Evolutionary conservation across 2,113 vertebrate species (phyloP), one percentile per base, ranked within the genome.

Genomic region (Myotis davidii): DNA sequence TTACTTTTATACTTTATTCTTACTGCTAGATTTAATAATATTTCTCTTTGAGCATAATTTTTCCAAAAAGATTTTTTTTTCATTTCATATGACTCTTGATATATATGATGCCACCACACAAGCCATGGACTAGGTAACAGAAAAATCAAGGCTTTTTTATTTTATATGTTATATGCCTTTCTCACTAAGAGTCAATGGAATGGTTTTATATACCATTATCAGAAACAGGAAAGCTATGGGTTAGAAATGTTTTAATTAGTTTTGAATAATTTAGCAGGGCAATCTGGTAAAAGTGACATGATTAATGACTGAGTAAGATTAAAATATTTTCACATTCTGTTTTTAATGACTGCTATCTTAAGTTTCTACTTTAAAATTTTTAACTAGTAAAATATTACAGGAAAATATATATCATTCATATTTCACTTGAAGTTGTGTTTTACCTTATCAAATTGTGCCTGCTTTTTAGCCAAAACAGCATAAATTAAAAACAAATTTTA

Each of bases 281-380:
- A 90, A 59, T 95, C 59, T 94, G 95, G 90, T 96, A 97, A 96
- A 91, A 85, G 88, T 96, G 88, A 97, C 98, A 97, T 95, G 98
- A 97, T 96, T 97, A 97, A 98, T 95, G 92, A 95, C 83, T 95
- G 94, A 97, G 97, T 76, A 97, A 97, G 95, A 98, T 98, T 97
- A 98, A 98, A 98, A 98, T 98, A 98, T 97, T 97, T 98, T 97
- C 37, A 92, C 90, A 79, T 97, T 98, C 97, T 98, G 88, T 88
- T 98, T 99, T 98, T 98, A 98, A 97, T 98, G 96, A 98, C 95
- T 29, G 5, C 78, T 98, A 95, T 97, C 98, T 98, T 93, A 93
- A 97, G 73, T 91, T 89, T 98, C 50, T 95, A 81, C 83, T 93
- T 96, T 97, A 97, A 97, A 97, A 98, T 98, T 98, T 98, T 97